Base-by-base conservation (phyloP, 2,888 invertebrate genomes). In the Dexiosoma caninum region DNA sequence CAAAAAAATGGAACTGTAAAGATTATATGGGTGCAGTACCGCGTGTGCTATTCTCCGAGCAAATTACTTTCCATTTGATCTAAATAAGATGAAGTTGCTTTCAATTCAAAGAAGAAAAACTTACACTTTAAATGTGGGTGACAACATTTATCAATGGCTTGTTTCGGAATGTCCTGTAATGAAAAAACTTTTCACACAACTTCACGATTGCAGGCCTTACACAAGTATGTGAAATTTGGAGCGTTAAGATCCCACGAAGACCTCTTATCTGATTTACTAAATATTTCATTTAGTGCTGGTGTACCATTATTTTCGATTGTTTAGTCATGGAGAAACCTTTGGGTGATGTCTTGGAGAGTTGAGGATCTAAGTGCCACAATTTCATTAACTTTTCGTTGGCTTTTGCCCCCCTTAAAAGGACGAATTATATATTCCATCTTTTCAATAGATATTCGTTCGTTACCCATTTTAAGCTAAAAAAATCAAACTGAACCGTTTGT, bases 241-340 rank as follows among this genome's bases (percentile, higher is more conserved):
- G 27, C 27, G 27, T 6, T 27, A 5, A 27, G 6, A 27, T 27
- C 27, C 27, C 27, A n/a, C n/a, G n/a, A n/a, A n/a, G n/a, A 27
- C 4, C 3, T 27, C 27, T 27, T 27, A 5, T 27, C 27, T 27
- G 27, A 3, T 5, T 27, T 6, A 5, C 6, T 27, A 27, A 27
- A 27, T 27, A 27, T 27, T 27, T 27, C 6, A 27, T 27, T 27
- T 27, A 6, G 27, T 6, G 27, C 27, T 5, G 30, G 16, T 53
- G 32, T 30, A 16, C 53, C 16, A 9, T 53, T 14, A 32, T 53
- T 3, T 53, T 53, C 32, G 14, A 32, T 53, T 9, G 16, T 53
- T 37, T 57, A 40, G 40, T 59, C 59, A 14, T 59, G 59, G 59
- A 37, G 40, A 59, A 59, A 59, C 40, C 37, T 59, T 23, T 59